These are phyloP conservation scores for Saguinus imperator DNA, from an alignment of 2,113 vertebrate genomes.

Conservation along the genomic window DNA sequence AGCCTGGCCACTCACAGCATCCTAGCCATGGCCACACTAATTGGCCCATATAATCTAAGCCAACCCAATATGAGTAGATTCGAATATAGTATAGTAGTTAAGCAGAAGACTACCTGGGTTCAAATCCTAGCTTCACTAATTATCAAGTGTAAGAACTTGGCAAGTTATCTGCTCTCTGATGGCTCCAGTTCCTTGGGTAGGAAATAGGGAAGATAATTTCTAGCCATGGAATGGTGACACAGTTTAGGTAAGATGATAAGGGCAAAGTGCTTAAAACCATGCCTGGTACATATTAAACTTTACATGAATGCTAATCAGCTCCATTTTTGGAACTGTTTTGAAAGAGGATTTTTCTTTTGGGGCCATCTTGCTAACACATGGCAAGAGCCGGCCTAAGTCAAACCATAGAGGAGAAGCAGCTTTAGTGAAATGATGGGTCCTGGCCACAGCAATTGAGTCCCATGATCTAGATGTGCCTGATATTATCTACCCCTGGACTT, in stretches of 20 bases:
- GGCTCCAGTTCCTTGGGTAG: not conserved
- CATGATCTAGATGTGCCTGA: not conserved
- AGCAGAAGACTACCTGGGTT: not conserved
- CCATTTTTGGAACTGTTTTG: not conserved
- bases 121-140: not conserved
- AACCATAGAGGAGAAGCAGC: not conserved
- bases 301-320: not conserved
- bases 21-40: not conserved
- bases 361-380: slow-evolving; percentile 38
- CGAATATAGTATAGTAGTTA: not conserved
- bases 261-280: slow-evolving; percentile 1
- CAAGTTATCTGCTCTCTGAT: not conserved
- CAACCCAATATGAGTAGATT: not conserved
- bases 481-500: not conserved
- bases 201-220: not conserved
- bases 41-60: not conserved
- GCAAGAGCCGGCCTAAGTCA: not conserved
- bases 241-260: slow-evolving; percentile 15
- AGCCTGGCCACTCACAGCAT: not conserved
- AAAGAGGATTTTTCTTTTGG: slow-evolving; percentile 5
- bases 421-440: not conserved
- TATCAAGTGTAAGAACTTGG: not conserved
- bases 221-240: not conserved
- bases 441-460: not conserved
- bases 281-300: slow-evolving; percentile 22